Evolutionary conservation across 2,797 vertebrate species (phyloP).

Genomic region (Myiothlypis chrysogaster): DNA sequence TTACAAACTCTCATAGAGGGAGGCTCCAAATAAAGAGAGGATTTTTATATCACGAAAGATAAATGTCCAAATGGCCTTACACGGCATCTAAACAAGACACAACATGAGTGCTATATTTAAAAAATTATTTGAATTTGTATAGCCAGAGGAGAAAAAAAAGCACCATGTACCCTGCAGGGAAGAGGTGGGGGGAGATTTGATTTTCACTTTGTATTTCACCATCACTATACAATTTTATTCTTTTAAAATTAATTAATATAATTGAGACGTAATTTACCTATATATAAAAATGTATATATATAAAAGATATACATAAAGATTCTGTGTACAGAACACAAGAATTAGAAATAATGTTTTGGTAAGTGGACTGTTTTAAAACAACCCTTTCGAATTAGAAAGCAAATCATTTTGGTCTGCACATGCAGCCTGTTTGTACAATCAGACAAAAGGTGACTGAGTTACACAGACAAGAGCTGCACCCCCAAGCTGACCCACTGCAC

Average conservation of each 20-base stretch:
- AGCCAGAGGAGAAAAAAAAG: neutral
- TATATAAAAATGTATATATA: neutral
- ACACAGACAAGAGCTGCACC: neutral
- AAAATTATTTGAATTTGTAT: neutral
- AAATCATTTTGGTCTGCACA: neutral
- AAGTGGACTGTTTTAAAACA: neutral
- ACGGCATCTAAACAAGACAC: neutral
- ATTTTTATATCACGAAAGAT: neutral
- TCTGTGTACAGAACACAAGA: neutral
- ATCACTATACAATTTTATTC: neutral
- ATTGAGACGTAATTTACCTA: neutral
- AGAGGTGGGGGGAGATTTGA: neutral
- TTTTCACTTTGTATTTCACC: neutral
- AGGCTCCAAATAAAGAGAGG: neutral
- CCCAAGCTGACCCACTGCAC: neutral
- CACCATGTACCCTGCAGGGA: neutral
- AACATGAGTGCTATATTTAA: neutral
- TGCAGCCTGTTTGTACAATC: neutral
- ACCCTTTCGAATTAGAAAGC: neutral
- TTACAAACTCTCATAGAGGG: neutral
- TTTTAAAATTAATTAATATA: neutral
- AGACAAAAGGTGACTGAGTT: neutral
- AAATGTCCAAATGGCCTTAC: neutral
- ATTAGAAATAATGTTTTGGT: neutral
- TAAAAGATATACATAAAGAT: neutral